phyloP scores from a whole-genome alignment of 35 echinoderm and acorn worm genomes.

The Lytechinus variegatus region DNA sequence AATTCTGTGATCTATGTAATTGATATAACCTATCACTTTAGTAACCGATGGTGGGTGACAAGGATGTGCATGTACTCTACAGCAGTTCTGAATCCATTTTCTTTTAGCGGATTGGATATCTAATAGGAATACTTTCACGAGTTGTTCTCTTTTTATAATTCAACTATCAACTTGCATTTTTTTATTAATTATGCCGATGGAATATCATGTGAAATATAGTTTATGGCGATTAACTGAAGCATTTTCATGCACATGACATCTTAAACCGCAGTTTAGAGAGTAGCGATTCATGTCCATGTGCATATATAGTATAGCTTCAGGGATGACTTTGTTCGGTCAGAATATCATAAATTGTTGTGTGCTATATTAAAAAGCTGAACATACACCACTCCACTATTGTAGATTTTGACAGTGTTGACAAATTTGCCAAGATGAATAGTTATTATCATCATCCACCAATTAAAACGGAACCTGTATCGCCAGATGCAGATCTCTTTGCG shows the following conservation, averaged over 20 bases:
- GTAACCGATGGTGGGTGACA: not conserved
- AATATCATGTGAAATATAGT: not conserved
- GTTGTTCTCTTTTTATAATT: not conserved
- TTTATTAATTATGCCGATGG: not conserved
- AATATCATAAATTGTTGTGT: not conserved
- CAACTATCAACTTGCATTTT: not conserved
- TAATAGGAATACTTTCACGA: not conserved
- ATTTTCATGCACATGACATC: not conserved
- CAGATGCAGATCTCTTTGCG: conserved; percentile 23
- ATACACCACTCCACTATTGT: not conserved
- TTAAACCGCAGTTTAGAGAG: not conserved
- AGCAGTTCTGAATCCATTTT: not conserved
- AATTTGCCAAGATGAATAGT: not conserved
- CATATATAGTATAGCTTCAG: not conserved
- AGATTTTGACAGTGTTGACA: not conserved
- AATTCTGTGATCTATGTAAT: not conserved
- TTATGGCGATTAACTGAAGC: not conserved
- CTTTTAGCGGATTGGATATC: not conserved
- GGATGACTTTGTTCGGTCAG: not conserved
- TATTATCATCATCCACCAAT: not conserved
- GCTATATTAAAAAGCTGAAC: not conserved
- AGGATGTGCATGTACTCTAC: not conserved
- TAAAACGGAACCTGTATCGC: conserved; percentile 12
- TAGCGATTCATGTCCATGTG: not conserved
- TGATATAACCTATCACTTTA: conserved; percentile 20